Evolutionary conservation across 2,888 invertebrate genomes (phyloP).

Genomic region (Ommatoiulus sabulosus): DNA sequence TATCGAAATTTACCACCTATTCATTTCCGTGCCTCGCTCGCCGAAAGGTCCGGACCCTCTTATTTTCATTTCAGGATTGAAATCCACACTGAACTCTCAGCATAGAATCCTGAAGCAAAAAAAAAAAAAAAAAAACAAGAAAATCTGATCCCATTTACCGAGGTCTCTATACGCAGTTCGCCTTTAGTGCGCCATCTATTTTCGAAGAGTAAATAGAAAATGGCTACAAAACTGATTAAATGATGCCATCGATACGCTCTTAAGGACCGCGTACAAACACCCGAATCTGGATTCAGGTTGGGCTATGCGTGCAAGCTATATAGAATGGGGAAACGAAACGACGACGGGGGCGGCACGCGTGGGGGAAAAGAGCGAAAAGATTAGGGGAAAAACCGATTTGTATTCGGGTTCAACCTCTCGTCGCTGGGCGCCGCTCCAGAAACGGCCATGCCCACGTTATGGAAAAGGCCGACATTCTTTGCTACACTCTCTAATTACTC

Average conservation of each 20-base stretch:
- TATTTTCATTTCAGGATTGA: not conserved
- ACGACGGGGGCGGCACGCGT: not conserved
- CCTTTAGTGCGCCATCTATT: slow-evolving; percentile 31
- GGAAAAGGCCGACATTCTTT: slow-evolving; percentile 15
- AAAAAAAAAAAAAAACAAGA: not conserved
- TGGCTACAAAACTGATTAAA: slow-evolving; percentile 43
- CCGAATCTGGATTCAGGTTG: not conserved
- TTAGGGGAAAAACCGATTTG: slow-evolving; percentile 7
- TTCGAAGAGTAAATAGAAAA: slow-evolving; percentile 43
- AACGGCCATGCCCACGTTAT: not conserved
- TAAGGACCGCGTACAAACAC: slow-evolving; percentile 12
- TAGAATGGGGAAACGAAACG: not conserved
- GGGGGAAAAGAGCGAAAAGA: not conserved
- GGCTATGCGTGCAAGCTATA: not conserved
- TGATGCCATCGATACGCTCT: slow-evolving; percentile 40
- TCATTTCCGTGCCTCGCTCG: not conserved
- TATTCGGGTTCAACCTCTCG: not conserved
- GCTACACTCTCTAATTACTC: not conserved
- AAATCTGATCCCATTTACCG: slow-evolving; percentile 11
- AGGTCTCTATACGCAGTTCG: slow-evolving; percentile 13
- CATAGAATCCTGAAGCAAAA: no score
- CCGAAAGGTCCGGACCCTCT: not conserved
- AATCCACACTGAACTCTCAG: not conserved
- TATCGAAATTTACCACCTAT: slow-evolving; percentile 30
- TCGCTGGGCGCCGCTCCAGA: not conserved